A percentile compares a stretch with the other conserved stretches of the same genome.
Evolutionary conservation across 2,888 invertebrate genomes (phyloP).

Genomic region (Mesorhabditis belari): DNA sequence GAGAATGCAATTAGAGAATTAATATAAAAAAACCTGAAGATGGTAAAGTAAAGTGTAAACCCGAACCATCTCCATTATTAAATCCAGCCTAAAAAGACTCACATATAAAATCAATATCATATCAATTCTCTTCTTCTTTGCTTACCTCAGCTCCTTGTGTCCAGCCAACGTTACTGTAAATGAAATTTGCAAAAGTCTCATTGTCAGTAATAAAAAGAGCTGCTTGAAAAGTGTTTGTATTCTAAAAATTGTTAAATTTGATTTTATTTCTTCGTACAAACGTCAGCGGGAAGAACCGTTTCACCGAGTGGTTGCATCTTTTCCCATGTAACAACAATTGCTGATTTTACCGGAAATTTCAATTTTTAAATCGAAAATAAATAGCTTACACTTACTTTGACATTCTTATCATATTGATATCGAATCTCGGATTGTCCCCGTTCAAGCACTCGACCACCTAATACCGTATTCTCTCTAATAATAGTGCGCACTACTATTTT

Average conservation of each 20-base stretch:
- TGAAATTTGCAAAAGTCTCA: constrained; percentile 52
- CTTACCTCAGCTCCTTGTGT: constrained; percentile 52
- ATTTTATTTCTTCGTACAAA: constrained; percentile 1
- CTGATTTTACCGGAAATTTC: constrained; percentile 10
- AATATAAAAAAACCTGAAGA: no score
- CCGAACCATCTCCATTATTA: constrained; percentile 40
- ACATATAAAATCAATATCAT: not conserved
- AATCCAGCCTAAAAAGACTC: constrained; percentile 46
- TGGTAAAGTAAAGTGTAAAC: constrained; percentile 42
- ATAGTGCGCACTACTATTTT: no score
- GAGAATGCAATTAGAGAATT: no score
- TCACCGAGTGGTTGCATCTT: constrained; percentile 51
- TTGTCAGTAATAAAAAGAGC: constrained; percentile 49
- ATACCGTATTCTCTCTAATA: no score
- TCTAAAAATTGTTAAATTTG: constrained; percentile 25
- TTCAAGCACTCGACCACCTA: constrained; percentile 49
- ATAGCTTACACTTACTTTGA: constrained; percentile 31
- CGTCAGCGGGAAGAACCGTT: constrained; percentile 39
- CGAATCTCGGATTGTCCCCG: constrained; percentile 51
- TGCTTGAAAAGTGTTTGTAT: constrained; percentile 52
- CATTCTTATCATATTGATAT: constrained; percentile 51
- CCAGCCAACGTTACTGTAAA: constrained; percentile 53
- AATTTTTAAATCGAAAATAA: constrained; percentile 4
- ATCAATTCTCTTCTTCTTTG: not conserved
- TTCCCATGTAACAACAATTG: constrained; percentile 49